Base-by-base conservation (phyloP, 37 sponge, comb jelly and placozoan species). In the Axinella damicornis region DNA sequence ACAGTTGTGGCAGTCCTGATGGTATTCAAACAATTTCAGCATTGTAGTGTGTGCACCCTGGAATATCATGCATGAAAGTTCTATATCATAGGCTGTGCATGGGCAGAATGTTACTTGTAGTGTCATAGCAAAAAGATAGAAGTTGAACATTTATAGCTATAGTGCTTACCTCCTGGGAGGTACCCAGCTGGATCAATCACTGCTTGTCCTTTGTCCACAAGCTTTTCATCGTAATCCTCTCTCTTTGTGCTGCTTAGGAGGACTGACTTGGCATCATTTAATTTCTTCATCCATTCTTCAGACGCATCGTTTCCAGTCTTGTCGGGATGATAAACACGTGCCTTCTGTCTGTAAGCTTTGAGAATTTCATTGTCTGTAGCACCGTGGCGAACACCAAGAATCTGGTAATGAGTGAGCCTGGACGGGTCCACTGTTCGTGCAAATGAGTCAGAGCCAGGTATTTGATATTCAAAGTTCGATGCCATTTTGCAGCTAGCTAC, bases 361-460 rank as follows among this genome's bases (percentile, higher is more conserved):
- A 16, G 17, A 13, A 74, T 52, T 25, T 74, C 75, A 2, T 74
- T 34, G 28, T 11, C 25, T 57, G 58, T 74, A 6, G 75, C 75
- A 28, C 25, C 25, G 57, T 32, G 20, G 2, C 25, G 15, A n/a
- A 74, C 30, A n/a, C 59, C 59, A 56, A 74, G 75, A 2, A 74
- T 11, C 15, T 74, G 33, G 54, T 74, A 74, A 57, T 57, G 69
- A 67, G 34, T 19, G 5, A 67, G 20, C 35, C 31, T 31, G 9
- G 36, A 67, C 5, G 69, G 69, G 34, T 67, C 65, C 27, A 64
- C 18, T 64, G 25, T 21, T 64, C 11, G 65, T 15, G 12, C 27
- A 64, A 64, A 64, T 12, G 65, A 64, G 27, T 64, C 65, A 64
- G 65, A 64, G 65, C 65, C 65, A 24, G 65, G 65, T 64, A 64